Percentiles rank a stretch among this genome's conserved stretches.
phyloP scores from a whole-genome alignment of 2,113 vertebrate genomes.

The Mellivora capensis region DNA sequence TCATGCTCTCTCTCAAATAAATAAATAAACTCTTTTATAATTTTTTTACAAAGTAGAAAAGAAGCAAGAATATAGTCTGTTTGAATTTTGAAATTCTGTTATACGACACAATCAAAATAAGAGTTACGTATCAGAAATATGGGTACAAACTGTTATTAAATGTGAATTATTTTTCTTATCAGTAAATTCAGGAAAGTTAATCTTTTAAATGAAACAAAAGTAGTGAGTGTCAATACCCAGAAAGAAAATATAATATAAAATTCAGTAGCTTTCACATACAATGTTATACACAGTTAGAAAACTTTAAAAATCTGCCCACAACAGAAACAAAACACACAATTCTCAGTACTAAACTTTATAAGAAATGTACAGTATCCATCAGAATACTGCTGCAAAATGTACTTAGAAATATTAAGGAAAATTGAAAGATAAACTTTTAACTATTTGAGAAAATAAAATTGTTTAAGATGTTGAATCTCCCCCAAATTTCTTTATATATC shows the following conservation, averaged over 20 bases:
- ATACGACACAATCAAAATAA: background rate
- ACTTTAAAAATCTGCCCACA: background rate
- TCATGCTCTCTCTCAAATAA: background rate
- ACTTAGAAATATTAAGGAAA: background rate
- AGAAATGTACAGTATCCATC: background rate
- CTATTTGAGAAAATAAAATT: background rate
- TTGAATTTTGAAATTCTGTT: background rate
- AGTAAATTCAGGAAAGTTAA: background rate
- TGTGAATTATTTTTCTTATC: background rate
- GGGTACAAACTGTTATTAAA: background rate
- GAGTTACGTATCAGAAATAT: background rate
- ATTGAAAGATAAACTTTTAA: background rate
- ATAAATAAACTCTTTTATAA: background rate
- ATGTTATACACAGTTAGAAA: background rate
- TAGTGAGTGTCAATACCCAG: background rate
- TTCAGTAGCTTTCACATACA: background rate
- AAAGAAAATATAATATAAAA: slow-evolving; percentile 16
- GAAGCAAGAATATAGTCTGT: background rate
- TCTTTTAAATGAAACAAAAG: background rate
- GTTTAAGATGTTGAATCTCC: background rate
- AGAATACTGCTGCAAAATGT: background rate
- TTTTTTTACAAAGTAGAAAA: background rate
- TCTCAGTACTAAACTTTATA: background rate
- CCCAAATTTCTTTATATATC: background rate
- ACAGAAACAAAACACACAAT: background rate